phyloP scores from a whole-genome alignment of 2,113 vertebrate species.

The Hemichromis elongatus region DNA sequence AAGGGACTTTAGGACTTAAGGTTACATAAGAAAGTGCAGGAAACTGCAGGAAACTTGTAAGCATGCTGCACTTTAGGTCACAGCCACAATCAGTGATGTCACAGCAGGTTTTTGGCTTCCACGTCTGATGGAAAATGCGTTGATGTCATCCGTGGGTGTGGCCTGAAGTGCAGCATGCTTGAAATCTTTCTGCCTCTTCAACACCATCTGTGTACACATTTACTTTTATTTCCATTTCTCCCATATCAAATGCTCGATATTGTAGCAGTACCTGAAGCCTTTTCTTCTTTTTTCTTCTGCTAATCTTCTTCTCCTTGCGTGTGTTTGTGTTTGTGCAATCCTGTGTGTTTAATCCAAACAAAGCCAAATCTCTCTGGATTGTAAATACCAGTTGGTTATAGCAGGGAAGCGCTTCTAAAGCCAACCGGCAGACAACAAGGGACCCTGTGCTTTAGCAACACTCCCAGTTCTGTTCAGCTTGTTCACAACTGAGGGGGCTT shows the following conservation, averaged over 20 bases:
- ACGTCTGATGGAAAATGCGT: not conserved
- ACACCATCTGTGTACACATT: slow-evolving; percentile 7
- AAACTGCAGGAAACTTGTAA: not conserved
- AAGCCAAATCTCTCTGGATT: slow-evolving; percentile 44
- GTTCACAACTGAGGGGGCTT: slow-evolving; percentile 43
- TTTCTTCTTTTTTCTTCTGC: not conserved
- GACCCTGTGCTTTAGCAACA: slow-evolving; percentile 24
- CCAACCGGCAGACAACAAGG: slow-evolving; percentile 33
- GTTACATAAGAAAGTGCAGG: not conserved
- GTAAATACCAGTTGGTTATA: slow-evolving; percentile 57
- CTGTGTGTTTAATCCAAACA: slow-evolving; percentile 57
- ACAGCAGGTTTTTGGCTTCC: not conserved
- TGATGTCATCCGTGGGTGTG: slow-evolving; percentile 2
- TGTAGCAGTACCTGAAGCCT: slow-evolving; percentile 14
- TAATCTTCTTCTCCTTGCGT: slow-evolving; percentile 6
- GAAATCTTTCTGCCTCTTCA: not conserved
- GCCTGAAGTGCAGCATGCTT: not conserved
- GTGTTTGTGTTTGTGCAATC: slow-evolving; percentile 30
- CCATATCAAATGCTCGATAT: not conserved
- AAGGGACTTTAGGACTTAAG: not conserved
- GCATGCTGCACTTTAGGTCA: not conserved
- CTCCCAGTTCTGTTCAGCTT: slow-evolving; percentile 39
- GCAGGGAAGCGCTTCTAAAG: slow-evolving; percentile 36
- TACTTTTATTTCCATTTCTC: not conserved
- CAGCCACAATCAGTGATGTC: not conserved